Percentiles rank a stretch among this genome's conserved stretches.
These are phyloP conservation scores for Phalacrocorax brasilianus DNA, from an alignment of 2,113 vertebrate species.

Conservation along the genomic window DNA sequence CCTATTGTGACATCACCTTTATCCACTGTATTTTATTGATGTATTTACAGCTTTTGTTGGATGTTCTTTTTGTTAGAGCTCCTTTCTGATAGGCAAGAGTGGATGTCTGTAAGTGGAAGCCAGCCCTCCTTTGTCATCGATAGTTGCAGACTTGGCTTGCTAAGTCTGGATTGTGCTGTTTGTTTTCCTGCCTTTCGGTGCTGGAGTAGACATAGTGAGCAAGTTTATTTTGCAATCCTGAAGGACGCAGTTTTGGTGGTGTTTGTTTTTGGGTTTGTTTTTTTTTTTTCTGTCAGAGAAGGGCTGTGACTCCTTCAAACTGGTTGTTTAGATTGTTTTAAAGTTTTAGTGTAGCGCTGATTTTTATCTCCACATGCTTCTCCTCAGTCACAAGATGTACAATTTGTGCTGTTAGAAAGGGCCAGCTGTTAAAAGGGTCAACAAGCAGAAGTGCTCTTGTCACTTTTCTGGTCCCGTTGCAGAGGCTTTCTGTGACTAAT, in stretches of 20 bases:
- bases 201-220: background rate
- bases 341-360: background rate
- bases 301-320: background rate
- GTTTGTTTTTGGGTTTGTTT: too few species aligned
- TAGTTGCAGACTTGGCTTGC: background rate
- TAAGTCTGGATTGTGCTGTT: background rate
- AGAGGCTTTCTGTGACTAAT: background rate
- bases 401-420: background rate
- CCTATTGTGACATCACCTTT: background rate
- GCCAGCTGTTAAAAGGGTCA: background rate
- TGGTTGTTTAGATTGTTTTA: background rate
- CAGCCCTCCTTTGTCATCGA: background rate
- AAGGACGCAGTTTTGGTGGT: background rate
- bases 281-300: background rate
- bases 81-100: background rate
- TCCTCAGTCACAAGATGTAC: background rate
- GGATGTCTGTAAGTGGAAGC: background rate
- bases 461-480: background rate
- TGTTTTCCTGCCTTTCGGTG: background rate
- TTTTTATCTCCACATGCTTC: constrained; percentile 3
- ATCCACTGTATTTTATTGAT: background rate
- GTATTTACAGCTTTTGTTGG: background rate
- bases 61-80: background rate
- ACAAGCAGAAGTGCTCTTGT: background rate
- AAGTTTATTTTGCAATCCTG: background rate